Evolutionary conservation across 2,888 invertebrate genomes (phyloP), one percentile per base, ranked within the genome.

Genomic region (Nezara viridula): DNA sequence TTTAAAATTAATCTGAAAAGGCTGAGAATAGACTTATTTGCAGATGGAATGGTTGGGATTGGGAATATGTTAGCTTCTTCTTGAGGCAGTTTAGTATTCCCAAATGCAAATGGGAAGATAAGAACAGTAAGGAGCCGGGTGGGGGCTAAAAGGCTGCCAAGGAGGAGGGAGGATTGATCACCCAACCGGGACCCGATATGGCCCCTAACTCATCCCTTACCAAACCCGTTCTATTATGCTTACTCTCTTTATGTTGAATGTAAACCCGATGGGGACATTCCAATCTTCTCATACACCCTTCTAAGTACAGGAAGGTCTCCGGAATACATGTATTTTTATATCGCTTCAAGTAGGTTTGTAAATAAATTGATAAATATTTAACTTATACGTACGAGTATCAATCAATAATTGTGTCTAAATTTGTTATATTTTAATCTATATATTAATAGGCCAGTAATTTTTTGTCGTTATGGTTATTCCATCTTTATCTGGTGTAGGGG

Each of bases 141-240:
- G 81, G 81, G 44, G 81, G 21, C 81, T 81, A 81, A 81, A 44
- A 81, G 81, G 81, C 77, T 77, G 77, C 21, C 40, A 77, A 77
- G 77, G 10, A 77, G 77, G 77, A 0, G 4, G 12, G 44, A 81
- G 81, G 81, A 81, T 81, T 81, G 81, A 81, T 81, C 81, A 81
- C 81, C 44, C 24, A 12, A 19, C 6, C 32, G 81, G 44, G 81
- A 81, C 81, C 77, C 37, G 81, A 81, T 81, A 81, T 47, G 24
- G 44, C 4, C n/a, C 81, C 40, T 81, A 81, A 81, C 81, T 81
- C 81, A 81, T 44, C 81, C 81, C 81, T 81, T n/a, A 81, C 44
- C 77, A 6, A 24, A 5, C 37, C 66, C 0, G 32, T 0, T 37
- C 66, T 73, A 73, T 73, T 73, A 73, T 73, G 32, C 37, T 73